Conservation (phyloP, 2,888 invertebrate genomes). For the Prostheceraeus crozeri region DNA sequence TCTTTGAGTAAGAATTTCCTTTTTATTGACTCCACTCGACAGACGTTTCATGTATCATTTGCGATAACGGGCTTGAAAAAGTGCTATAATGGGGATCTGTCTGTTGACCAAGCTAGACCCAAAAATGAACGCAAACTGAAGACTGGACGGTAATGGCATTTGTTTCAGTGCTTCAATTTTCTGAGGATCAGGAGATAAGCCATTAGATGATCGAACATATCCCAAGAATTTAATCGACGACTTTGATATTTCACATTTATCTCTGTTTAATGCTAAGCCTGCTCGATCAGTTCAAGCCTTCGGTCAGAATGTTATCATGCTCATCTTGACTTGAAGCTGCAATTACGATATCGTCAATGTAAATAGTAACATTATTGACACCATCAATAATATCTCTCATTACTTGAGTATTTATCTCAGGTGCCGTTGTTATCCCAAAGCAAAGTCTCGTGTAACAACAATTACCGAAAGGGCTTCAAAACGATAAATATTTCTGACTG, state of each 20-base stretch:
- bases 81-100: no score
- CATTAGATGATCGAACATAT: background rate
- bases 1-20: no score
- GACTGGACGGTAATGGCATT: background rate
- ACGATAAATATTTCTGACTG: background rate
- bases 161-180: constrained; percentile 20
- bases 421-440: background rate
- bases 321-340: background rate
- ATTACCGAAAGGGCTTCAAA: constrained; percentile 9
- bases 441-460: constrained; percentile 6
- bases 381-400: background rate
- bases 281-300: no score
- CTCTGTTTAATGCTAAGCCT: constrained; percentile 17
- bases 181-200: background rate
- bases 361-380: background rate
- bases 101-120: no score
- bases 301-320: no score
- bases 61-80: no score
- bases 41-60: no score
- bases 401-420: background rate
- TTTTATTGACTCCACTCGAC: no score
- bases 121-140: constrained; percentile 10
- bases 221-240: background rate
- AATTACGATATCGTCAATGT: constrained; percentile 9
- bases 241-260: background rate